A percentile compares a stretch with the other conserved stretches of the same genome.
These are phyloP conservation scores for Watsonalla cultraria DNA, from an alignment of 2,888 invertebrate genomes.

Conservation along the genomic window DNA sequence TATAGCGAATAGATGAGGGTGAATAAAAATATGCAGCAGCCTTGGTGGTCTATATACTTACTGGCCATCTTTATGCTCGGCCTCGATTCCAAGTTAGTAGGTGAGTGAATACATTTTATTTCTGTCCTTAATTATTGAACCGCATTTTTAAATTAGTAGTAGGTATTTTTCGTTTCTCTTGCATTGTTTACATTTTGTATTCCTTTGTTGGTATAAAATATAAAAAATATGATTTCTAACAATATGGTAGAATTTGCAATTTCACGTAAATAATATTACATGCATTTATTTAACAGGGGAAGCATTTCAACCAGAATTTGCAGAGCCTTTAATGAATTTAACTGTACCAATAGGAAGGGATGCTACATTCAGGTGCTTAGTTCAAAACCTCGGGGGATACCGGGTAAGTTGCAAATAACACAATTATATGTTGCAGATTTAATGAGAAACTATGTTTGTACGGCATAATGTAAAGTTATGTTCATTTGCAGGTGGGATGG, in stretches of 20 bases:
- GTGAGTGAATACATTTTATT: constrained; percentile 30
- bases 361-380: constrained; percentile 91
- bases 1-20: constrained; percentile 13
- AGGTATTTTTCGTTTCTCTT: too few species aligned
- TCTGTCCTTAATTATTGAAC: too few species aligned
- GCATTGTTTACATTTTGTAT: background rate
- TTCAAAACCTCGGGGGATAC: constrained; percentile 92
- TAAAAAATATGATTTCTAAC: too few species aligned
- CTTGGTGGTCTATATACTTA: constrained; percentile 57
- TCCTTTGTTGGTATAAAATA: background rate
- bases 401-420: constrained; percentile 80
- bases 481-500: constrained; percentile 88
- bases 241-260: too few species aligned
- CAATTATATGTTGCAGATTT: background rate
- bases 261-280: background rate
- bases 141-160: background rate
- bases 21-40: constrained; percentile 59
- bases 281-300: constrained; percentile 73
- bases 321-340: constrained; percentile 89
- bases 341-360: constrained; percentile 92
- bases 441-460: constrained; percentile 4
- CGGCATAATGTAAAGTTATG: constrained; percentile 7
- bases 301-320: constrained; percentile 91
- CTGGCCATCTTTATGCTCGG: constrained; percentile 63
- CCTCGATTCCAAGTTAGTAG: constrained; percentile 64